Evolutionary conservation across 2,888 invertebrate genomes (phyloP), one percentile per base, ranked within the genome.

Genomic region (Leucophenga montana): DNA sequence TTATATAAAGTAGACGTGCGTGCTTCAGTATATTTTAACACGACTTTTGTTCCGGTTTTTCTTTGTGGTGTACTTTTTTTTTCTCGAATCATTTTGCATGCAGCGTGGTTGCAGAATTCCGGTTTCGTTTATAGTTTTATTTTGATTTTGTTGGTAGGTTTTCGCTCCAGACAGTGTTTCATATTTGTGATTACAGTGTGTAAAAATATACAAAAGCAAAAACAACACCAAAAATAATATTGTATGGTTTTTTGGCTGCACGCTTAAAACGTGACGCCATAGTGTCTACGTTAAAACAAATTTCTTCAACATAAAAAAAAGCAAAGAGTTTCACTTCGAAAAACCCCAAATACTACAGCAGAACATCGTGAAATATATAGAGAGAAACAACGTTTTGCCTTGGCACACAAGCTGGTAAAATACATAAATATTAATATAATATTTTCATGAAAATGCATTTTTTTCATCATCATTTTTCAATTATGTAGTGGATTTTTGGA

Each of bases 271-370:
- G 75, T 75, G 66, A 50, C 72, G 82, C 83, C 80, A 72, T 72
- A 78, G 78, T 84, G 83, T 84, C 83, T 81, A 72, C 72, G 75
- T 71, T 27, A 72, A 75, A 72, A 77, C 64, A 72, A n/a, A 72
- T 71, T 59, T 57, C 59, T 59, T 57, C 57, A 33, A 67, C n/a
- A 66, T 66, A 59, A 59, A 61, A 59, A 67, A 27, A 48, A 3
- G 3, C 13, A 48, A 61, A 68, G 67, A 56, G 50, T 67, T 16
- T 33, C 39, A 18, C 50, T 16, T 50, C 64, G n/a, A 64, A 20
- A 48, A 22, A 50, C 50, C 6, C n/a, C 50, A 50, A 6, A 50
- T 16, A 62, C 39, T 48, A 62, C 18, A 46, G n/a, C n/a, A n/a
- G n/a, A n/a, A n/a, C n/a, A 53, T 39, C 53, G 44, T 8, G 3